Evolutionary conservation across 2,113 vertebrate species (phyloP).

Genomic region (Caretta caretta): DNA sequence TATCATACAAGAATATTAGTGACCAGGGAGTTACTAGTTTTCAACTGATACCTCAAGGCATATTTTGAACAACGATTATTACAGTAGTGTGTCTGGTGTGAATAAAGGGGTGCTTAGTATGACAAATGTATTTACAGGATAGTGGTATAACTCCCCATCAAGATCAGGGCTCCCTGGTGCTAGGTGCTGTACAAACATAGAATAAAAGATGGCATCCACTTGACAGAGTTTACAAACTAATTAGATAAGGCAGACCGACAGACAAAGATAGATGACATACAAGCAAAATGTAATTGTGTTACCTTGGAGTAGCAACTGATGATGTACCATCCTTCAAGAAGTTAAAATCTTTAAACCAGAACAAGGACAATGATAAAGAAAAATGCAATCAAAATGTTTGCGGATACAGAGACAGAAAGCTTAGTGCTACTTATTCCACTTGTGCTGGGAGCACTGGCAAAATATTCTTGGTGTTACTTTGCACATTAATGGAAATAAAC

Average conservation of each 20-base stretch:
- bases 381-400: background rate
- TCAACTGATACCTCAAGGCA: background rate
- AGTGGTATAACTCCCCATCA: accelerated
- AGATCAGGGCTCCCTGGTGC: background rate
- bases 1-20: background rate
- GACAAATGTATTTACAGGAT: background rate
- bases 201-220: background rate
- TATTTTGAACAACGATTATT: background rate
- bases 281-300: background rate
- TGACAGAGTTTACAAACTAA: accelerated
- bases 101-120: background rate
- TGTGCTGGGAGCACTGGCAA: background rate
- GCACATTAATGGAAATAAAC: background rate
- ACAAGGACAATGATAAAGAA: background rate
- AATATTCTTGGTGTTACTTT: accelerated
- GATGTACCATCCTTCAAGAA: accelerated
- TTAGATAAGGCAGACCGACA: background rate
- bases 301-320: background rate
- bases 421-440: background rate
- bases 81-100: background rate
- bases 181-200: background rate
- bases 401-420: background rate
- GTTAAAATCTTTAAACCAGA: background rate
- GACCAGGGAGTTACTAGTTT: background rate
- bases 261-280: background rate